These are phyloP conservation scores for Lamprologus callipterus DNA, from an alignment of 2,113 vertebrate species.

Conservation along the genomic window DNA sequence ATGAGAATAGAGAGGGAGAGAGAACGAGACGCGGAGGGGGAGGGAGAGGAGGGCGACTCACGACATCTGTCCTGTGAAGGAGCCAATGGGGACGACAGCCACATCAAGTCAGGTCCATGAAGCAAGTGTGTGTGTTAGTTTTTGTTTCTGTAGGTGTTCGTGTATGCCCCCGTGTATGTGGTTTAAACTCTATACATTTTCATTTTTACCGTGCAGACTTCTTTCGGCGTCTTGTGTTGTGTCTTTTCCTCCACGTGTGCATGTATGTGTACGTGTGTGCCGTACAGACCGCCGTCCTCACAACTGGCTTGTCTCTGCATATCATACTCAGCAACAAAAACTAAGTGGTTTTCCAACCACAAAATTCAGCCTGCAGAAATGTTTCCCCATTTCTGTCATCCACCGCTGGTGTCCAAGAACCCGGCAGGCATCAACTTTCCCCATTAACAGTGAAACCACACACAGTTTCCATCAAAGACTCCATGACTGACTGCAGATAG, in stretches of 20 bases:
- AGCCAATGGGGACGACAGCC: conserved; percentile 52
- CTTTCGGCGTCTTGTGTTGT: background rate
- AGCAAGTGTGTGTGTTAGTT: conserved; percentile 75
- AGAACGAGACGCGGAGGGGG: conserved; percentile 31
- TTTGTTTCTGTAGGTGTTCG: conserved; percentile 68
- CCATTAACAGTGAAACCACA: conserved; percentile 56
- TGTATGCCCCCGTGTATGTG: conserved; percentile 34
- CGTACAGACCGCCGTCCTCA: conserved; percentile 5
- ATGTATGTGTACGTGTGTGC: background rate
- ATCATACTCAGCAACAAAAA: conserved; percentile 52
- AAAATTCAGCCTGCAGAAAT: conserved; percentile 56
- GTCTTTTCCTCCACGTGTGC: background rate
- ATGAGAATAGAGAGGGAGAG: conserved; percentile 73
- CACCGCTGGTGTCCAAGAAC: conserved; percentile 44
- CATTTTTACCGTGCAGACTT: background rate
- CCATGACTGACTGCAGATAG: conserved; percentile 18
- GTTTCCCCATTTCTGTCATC: conserved; percentile 59
- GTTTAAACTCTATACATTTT: background rate
- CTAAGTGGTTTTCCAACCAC: conserved; percentile 67
- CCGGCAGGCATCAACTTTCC: conserved; percentile 48
- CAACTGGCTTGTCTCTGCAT: conserved; percentile 44
- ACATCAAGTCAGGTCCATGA: conserved; percentile 74
- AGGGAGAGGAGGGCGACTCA: conserved; percentile 24
- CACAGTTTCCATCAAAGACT: conserved; percentile 45
- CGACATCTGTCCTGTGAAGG: conserved; percentile 9